Evolutionary conservation across 30 jellyfish, hydroid and myxozoan species (phyloP).

Genomic region (Pelagia noctiluca): DNA sequence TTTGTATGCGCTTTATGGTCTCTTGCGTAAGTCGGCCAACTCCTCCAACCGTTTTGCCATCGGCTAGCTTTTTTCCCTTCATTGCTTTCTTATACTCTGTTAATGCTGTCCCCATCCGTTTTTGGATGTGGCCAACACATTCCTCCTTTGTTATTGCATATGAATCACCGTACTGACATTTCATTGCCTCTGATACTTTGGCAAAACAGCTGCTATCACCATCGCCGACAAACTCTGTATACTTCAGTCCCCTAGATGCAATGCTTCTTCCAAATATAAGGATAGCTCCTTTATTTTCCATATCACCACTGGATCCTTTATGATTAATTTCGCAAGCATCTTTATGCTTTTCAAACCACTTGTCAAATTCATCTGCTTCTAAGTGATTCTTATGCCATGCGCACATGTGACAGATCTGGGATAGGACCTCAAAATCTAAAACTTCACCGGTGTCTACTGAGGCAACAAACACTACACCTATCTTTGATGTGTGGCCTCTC

Average conservation of each 20-base stretch:
- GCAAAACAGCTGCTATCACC: slow-evolving; percentile 63
- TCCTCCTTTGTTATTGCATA: slow-evolving; percentile 38
- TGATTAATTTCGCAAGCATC: neutral
- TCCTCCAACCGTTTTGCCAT: slow-evolving; percentile 63
- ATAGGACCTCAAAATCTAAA: neutral
- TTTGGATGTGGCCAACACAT: slow-evolving; percentile 57
- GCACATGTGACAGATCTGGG: slow-evolving; percentile 9
- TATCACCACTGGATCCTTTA: slow-evolving; percentile 1
- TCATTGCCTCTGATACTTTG: slow-evolving; percentile 19
- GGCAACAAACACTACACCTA: neutral
- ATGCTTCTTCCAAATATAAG: neutral
- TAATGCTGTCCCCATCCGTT: slow-evolving; percentile 29
- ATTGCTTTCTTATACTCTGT: slow-evolving; percentile 26
- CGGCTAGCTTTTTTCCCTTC: slow-evolving; percentile 36
- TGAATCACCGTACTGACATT: slow-evolving; percentile 2
- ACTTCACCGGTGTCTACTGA: slow-evolving; percentile 6
- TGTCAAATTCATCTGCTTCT: neutral
- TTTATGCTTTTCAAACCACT: neutral
- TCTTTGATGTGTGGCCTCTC: slow-evolving; percentile 8
- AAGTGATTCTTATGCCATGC: neutral
- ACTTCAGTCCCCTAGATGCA: neutral
- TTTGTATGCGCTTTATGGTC: slow-evolving; percentile 36
- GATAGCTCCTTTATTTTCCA: slow-evolving; percentile 17
- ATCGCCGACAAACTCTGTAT: slow-evolving; percentile 37
- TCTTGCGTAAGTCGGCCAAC: slow-evolving; percentile 53